phyloP scores from a whole-genome alignment of 35 echinoderm and acorn worm genomes.

The Strongylocentrotus purpuratus region DNA sequence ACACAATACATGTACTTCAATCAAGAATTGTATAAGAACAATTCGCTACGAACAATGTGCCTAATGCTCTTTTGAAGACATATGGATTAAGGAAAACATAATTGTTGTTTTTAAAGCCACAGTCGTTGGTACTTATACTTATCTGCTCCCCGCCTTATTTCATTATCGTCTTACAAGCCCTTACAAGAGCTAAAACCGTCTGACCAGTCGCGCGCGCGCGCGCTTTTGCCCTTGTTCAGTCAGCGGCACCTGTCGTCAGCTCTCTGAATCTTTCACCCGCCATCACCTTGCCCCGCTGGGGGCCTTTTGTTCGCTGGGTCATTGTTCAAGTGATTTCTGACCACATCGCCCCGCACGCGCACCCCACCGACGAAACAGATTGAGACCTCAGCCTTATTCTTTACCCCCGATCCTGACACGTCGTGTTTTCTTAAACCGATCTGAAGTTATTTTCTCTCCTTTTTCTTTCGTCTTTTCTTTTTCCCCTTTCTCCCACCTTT shows the following conservation, averaged over 20 bases:
- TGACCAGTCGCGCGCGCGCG: not conserved
- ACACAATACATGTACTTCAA: not conserved
- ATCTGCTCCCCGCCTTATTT: not conserved
- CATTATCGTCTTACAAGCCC: not conserved
- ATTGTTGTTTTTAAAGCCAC: not conserved
- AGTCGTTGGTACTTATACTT: not conserved
- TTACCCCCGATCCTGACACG: no score
- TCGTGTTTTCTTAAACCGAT: not conserved
- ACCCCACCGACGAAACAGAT: not conserved
- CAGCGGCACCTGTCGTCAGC: not conserved
- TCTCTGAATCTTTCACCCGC: not conserved
- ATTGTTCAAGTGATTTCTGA: not conserved
- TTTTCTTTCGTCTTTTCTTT: not conserved
- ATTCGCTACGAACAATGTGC: not conserved
- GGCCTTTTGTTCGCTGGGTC: not conserved
- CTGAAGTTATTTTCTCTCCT: not conserved
- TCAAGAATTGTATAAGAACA: not conserved
- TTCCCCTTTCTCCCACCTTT: not conserved
- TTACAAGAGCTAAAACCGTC: not conserved
- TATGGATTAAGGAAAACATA: constrained; percentile 3
- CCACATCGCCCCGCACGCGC: not conserved
- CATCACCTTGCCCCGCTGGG: not conserved
- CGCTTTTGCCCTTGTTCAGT: not conserved
- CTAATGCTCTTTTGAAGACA: not conserved
- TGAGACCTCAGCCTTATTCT: not conserved